A percentile compares a stretch with the other conserved stretches of the same genome.
Evolutionary conservation across 2,888 invertebrate genomes (phyloP).

Genomic region (Polylopha cassiicola): DNA sequence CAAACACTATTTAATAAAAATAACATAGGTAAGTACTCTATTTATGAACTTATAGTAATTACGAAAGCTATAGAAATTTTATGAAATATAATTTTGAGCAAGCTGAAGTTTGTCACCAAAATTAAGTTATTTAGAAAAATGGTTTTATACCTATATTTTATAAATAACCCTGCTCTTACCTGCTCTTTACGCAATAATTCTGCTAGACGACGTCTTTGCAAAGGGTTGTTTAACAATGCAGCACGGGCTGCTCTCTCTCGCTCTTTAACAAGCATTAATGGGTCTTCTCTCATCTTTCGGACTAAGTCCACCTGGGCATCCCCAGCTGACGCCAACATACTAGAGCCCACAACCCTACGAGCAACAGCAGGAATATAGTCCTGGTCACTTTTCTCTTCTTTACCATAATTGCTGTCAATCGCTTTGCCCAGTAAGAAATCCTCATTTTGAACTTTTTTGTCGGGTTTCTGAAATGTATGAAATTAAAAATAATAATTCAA

Average conservation of each 20-base stretch:
- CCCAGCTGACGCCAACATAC: slow-evolving; percentile 63
- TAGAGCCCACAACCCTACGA: slow-evolving; percentile 62
- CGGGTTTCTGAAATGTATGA: slow-evolving; percentile 67
- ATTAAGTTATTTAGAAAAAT: too few relatives aligned
- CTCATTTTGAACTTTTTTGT: slow-evolving; percentile 84
- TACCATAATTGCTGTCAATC: slow-evolving; percentile 87
- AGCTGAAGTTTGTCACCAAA: too few relatives aligned
- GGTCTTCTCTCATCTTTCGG: slow-evolving; percentile 95
- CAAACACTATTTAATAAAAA: background rate
- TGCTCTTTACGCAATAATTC: slow-evolving; percentile 83
- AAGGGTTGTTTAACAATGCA: slow-evolving; percentile 92
- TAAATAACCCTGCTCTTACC: too few relatives aligned
- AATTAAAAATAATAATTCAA: background rate
- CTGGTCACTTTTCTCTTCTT: slow-evolving; percentile 78
- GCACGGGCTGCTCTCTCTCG: slow-evolving; percentile 92
- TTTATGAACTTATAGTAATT: background rate
- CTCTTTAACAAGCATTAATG: slow-evolving; percentile 91
- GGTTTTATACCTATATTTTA: too few relatives aligned
- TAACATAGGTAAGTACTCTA: too few relatives aligned
- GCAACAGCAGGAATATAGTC: slow-evolving; percentile 84
- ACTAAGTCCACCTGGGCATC: slow-evolving; percentile 89
- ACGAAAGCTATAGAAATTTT: background rate
- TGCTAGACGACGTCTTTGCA: slow-evolving; percentile 91
- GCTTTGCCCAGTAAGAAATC: slow-evolving; percentile 91
- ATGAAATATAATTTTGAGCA: too few relatives aligned